Evolutionary conservation across 2,888 invertebrate species (phyloP), one percentile per base, ranked within the genome.

Genomic region (Apodemia duryi): DNA sequence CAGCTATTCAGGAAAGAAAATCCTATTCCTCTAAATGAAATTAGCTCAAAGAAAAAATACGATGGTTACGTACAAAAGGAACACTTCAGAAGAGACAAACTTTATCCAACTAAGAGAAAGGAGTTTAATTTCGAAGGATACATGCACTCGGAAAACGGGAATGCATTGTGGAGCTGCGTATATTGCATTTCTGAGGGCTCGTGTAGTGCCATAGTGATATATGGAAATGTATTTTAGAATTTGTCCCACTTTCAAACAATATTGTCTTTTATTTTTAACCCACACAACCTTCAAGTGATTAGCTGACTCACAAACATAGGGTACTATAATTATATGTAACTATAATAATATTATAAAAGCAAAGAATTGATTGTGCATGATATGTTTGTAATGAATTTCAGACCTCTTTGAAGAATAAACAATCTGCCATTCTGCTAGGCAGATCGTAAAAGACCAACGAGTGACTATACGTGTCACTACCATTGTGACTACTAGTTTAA

Each of bases 181-280:
- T 83, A 83, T 83, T 83, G 83, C 83, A 83, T 83, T 82, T 83
- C 80, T 79, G 81, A 82, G 79, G 72, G 73, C 73, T 66, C 5
- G 54, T 32, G 29, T 3, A 28, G 29, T 54, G 46, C 4, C 46
- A 13, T 10, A 54, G 32, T 54, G 52, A 52, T 28, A 29, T 54
- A 54, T 32, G 54, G 54, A 54, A 54, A 54, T 54, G 11, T 54
- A 54, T 54, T 54, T 54, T 54, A 11, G 32, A 54, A 13, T 54
- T 54, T 43, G 10, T 43, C 2, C 54, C 54, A 28, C 10, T 54
- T 54, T 11, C 21, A 10, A 2, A 10, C 29, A 9, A 54, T 54
- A 54, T 54, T 54, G 28, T 43, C 9, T 43, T 43, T 43, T 43
- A 43, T 43, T 43, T 43, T 43, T 10, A 10, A 43, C 9, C 10